phyloP scores from a whole-genome alignment of 2,888 invertebrate genomes.

The Dasypolia templi region DNA sequence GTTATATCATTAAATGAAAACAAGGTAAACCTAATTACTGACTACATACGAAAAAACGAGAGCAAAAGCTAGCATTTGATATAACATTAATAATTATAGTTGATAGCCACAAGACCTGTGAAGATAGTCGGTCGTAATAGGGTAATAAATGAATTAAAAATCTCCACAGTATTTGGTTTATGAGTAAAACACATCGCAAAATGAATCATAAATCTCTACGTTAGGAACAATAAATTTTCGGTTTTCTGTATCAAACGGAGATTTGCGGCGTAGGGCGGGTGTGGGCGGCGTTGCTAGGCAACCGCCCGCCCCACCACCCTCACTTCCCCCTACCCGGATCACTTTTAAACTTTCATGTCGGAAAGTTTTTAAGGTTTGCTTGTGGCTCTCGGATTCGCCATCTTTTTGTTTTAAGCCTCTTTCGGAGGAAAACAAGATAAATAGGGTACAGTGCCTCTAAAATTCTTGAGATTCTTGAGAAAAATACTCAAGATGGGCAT shows the following conservation, averaged over 20 bases:
- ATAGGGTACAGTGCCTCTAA: conserved; percentile 60
- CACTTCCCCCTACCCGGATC: conserved; percentile 79
- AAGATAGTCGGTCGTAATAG: not conserved
- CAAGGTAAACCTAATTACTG: not conserved
- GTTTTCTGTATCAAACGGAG: conserved; percentile 86
- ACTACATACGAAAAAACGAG: not conserved
- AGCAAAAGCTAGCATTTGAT: not conserved
- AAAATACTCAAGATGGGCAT: conserved; percentile 51
- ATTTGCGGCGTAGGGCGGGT: conserved; percentile 85
- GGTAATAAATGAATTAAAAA: not conserved
- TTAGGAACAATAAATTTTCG: conserved; percentile 86
- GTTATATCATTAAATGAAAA: not conserved
- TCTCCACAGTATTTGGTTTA: not conserved
- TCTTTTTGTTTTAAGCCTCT: conserved; percentile 87
- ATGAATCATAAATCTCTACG: conserved; percentile 75
- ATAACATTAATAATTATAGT: not conserved
- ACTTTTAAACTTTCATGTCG: conserved; percentile 91
- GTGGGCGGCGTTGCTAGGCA: conserved; percentile 86
- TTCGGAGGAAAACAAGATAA: conserved; percentile 77
- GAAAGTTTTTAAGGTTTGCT: conserved; percentile 90
- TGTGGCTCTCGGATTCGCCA: conserved; percentile 86
- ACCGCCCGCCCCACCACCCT: conserved; percentile 72
- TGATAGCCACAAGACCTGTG: not conserved
- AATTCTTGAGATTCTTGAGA: conserved; percentile 60
- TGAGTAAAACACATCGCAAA: conserved; percentile 31